These are phyloP conservation scores for Pristionchus maxplancki DNA, from an alignment of 2,888 invertebrate genomes.

Conservation along the genomic window DNA sequence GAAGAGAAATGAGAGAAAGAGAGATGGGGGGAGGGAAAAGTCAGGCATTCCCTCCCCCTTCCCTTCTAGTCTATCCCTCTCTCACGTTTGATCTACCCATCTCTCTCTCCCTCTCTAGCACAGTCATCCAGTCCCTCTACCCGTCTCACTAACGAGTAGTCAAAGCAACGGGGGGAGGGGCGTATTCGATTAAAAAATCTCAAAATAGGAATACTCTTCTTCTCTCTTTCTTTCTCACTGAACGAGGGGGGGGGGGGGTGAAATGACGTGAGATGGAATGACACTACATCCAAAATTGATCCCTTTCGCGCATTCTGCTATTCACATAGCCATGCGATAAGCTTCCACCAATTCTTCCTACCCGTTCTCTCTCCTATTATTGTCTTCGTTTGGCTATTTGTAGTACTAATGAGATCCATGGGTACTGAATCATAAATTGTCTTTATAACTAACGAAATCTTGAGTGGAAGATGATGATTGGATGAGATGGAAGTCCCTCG, in stretches of 20 bases:
- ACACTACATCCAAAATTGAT: neutral
- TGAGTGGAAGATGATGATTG: slow-evolving; percentile 54
- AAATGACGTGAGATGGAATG: slow-evolving; percentile 12
- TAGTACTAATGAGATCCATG: too few relatives aligned
- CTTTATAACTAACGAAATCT: slow-evolving; percentile 25
- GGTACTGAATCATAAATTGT: neutral
- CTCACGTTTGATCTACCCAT: slow-evolving; percentile 52
- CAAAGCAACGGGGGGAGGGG: slow-evolving; percentile 25
- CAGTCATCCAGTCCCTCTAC: slow-evolving; percentile 56
- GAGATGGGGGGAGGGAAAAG: slow-evolving; percentile 30
- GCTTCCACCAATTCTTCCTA: neutral
- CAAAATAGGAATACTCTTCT: neutral
- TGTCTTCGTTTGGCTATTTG: too few relatives aligned
- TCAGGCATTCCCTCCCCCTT: slow-evolving; percentile 23
- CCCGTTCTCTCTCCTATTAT: neutral
- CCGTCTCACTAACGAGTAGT: slow-evolving; percentile 50
- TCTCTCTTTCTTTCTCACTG: neutral
- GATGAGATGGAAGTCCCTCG: slow-evolving; percentile 33
- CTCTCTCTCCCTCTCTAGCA: slow-evolving; percentile 48
- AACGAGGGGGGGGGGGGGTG: neutral
- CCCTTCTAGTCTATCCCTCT: slow-evolving; percentile 54
- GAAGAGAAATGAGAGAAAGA: slow-evolving; percentile 18
- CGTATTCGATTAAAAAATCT: neutral
- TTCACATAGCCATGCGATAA: neutral
- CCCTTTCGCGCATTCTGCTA: neutral